Evolutionary conservation across 2,113 vertebrate genomes (phyloP).

Genomic region (Circaetus cinerascens): DNA sequence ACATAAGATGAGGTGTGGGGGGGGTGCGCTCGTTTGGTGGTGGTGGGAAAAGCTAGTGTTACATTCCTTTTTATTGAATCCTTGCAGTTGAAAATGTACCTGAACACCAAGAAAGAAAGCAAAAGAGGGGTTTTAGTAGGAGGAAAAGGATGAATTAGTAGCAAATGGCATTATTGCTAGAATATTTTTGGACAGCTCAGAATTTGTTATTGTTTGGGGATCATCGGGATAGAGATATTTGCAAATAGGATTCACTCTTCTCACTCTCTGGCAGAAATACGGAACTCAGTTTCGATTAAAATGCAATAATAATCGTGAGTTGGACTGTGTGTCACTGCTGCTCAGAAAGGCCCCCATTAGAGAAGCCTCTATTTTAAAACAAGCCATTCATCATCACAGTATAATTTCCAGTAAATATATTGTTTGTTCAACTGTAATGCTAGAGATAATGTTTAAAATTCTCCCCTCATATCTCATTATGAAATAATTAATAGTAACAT

Average conservation of each 20-base stretch:
- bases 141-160: not conserved
- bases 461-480: slow-evolving; percentile 66
- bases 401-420: slow-evolving; percentile 72
- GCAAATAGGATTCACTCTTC: slow-evolving; percentile 34
- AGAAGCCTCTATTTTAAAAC: slow-evolving; percentile 48
- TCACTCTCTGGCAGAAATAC: slow-evolving; percentile 29
- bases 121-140: not conserved
- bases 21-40: not conserved
- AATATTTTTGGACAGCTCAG: slow-evolving; percentile 8
- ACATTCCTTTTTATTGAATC: not conserved
- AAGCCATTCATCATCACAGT: slow-evolving; percentile 50
- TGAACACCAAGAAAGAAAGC: not conserved
- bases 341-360: slow-evolving; percentile 56
- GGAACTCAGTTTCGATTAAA: slow-evolving; percentile 53
- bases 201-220: slow-evolving; percentile 32
- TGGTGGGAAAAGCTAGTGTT: not conserved
- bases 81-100: not conserved
- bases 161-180: not conserved
- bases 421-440: slow-evolving; percentile 66
- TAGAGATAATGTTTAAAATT: slow-evolving; percentile 70
- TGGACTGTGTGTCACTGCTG: slow-evolving; percentile 48
- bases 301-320: slow-evolving; percentile 53
- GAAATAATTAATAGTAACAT: slow-evolving; percentile 69
- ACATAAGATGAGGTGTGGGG: slow-evolving; percentile 25
- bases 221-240: slow-evolving; percentile 5